These are phyloP conservation scores for Heterodera schachtii DNA, from an alignment of 1,140 invertebrate genomes.

Conservation along the genomic window DNA sequence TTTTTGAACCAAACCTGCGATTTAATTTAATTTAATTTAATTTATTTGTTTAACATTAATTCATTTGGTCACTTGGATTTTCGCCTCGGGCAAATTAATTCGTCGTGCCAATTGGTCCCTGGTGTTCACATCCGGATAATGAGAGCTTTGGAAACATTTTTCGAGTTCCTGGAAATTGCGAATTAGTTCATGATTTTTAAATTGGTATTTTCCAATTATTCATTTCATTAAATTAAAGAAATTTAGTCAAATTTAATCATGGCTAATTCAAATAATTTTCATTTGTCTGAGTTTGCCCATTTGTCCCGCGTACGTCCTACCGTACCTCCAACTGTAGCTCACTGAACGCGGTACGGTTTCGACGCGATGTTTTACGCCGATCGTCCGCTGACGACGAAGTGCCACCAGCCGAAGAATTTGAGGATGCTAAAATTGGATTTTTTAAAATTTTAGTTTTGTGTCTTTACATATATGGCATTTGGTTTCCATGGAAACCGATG, in stretches of 20 bases:
- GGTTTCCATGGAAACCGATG: constrained; percentile 1
- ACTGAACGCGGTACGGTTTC: constrained; percentile 53
- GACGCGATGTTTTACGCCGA: constrained; percentile 18
- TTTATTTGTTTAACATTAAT: background rate
- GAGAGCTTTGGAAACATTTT: constrained; percentile 46
- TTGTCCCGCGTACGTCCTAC: background rate
- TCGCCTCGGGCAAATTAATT: constrained; percentile 44
- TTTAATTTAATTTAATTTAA: background rate
- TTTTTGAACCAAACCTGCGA: constrained; percentile 38
- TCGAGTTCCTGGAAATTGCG: constrained; percentile 50
- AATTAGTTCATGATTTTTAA: too few relatives aligned
- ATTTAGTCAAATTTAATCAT: too few relatives aligned
- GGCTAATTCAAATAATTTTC: too few relatives aligned
- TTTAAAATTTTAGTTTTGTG: too few relatives aligned
- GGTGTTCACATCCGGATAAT: constrained; percentile 49
- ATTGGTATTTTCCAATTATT: too few relatives aligned
- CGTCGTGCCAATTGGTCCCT: constrained; percentile 42
- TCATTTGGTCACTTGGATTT: constrained; percentile 44
- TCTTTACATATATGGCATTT: too few relatives aligned
- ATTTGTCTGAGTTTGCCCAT: too few relatives aligned
- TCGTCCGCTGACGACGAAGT: constrained; percentile 3
- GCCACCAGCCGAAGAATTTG: constrained; percentile 9
- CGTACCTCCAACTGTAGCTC: constrained; percentile 44
- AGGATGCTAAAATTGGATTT: background rate
- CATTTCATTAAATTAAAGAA: too few relatives aligned